Base-by-base conservation (phyloP, 2,888 invertebrate genomes). In the Andrena camellia region DNA sequence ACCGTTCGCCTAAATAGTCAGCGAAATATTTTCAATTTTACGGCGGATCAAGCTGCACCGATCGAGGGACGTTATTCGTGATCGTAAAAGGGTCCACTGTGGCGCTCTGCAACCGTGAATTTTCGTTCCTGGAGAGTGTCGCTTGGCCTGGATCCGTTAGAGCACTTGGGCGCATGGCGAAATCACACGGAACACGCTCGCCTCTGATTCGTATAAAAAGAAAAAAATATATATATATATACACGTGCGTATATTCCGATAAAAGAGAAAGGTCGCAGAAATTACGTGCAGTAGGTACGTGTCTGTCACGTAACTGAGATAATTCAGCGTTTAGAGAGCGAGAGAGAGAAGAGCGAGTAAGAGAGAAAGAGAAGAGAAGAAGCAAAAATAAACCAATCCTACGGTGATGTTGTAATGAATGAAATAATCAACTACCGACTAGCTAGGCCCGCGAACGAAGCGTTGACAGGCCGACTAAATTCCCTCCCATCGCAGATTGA, bases 401-500 rank as follows among this genome's bases (percentile, higher is more conserved):
- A 82, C 76, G 77, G 72, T 79, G 74, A 88, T 83, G 86, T 88
- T 85, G 88, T 87, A 88, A 88, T 86, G 86, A 86, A 88, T 88
- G 88, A 89, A 90, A 88, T 87, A 90, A 91, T 88, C 84, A 81
- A 86, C 83, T 90, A 91, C 85, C 85, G 87, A 90, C 86, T 91
- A 90, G 88, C 86, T 90, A 90, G 92, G 91, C 90, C 42, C 90
- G 90, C 90, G 89, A 52, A 84, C 80, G 81, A 86, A 87, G 87
- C 83, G 85, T 87, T 80, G 89, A 88, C 87, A 88, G 87, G 90
- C 90, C 90, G 91, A 92, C 90, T 92, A 90, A 92, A 93, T 92
- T 92, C 93, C 93, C 92, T 92, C 92, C 93, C 91, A 91, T 89
- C 89, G 92, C 91, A 91, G 90, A 92, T 92, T 91, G 92, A 92